Evolutionary conservation across 2,113 vertebrate species (phyloP).

Genomic region (Heteronetta atricapilla): DNA sequence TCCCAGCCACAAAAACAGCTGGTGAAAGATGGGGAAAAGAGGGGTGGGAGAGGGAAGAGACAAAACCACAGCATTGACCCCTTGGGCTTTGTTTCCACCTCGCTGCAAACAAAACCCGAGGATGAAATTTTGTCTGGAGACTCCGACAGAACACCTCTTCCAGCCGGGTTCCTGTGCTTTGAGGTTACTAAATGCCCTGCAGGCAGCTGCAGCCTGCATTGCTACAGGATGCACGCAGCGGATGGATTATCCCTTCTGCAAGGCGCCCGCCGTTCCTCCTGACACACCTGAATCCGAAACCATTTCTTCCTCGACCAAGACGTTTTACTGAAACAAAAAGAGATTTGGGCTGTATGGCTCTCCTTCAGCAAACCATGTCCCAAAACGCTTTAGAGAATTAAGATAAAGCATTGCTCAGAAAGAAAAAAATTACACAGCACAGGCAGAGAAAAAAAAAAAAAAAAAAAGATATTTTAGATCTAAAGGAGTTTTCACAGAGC

Average conservation of each 20-base stretch:
- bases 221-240: neutral
- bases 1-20: neutral
- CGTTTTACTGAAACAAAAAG: neutral
- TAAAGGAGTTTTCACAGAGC: neutral
- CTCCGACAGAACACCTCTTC: neutral
- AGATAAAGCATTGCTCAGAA: neutral
- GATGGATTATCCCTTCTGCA: neutral
- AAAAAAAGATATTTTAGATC: neutral
- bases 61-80: neutral
- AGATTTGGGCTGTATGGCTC: neutral
- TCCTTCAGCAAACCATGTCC: neutral
- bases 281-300: neutral
- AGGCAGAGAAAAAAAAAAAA: neutral
- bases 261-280: neutral
- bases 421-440: neutral
- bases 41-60: neutral
- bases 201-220: neutral
- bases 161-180: neutral
- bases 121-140: neutral
- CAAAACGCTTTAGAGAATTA: neutral
- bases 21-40: neutral
- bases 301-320: neutral
- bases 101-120: neutral
- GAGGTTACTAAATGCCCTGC: neutral
- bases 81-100: neutral